Percentiles rank a stretch among this genome's conserved stretches.
Conservation (phyloP, 2,888 invertebrate genomes). For the Reticulitermes lucifugus region DNA sequence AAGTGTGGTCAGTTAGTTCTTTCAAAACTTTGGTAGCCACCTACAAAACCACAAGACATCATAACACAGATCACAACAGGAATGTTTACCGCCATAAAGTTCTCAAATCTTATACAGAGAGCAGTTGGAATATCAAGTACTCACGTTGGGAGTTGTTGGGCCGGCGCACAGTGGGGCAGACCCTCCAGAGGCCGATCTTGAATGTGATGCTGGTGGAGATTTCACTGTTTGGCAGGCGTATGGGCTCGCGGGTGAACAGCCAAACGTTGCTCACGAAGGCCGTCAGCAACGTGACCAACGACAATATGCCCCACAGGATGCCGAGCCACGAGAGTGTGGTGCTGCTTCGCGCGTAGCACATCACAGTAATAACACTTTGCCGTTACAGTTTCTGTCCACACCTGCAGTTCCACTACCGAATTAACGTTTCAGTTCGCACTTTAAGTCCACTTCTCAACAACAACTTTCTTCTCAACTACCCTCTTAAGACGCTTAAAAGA, state of each 20-base stretch:
- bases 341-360: slow-evolving; percentile 51
- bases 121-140: slow-evolving; percentile 55
- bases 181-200: slow-evolving; percentile 66
- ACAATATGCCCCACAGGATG: slow-evolving; percentile 64
- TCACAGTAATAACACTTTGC: slow-evolving; percentile 12
- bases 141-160: slow-evolving; percentile 65
- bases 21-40: too few species aligned
- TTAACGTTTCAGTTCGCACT: too few species aligned
- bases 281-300: slow-evolving; percentile 63
- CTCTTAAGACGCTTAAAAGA: too few species aligned
- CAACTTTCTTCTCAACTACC: too few species aligned
- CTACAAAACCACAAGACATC: too few species aligned
- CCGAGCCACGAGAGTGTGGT: slow-evolving; percentile 63
- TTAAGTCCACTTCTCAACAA: too few species aligned
- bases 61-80: too few species aligned
- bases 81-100: too few species aligned
- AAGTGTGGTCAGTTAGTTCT: too few species aligned
- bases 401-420: background rate
- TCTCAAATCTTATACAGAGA: background rate
- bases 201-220: slow-evolving; percentile 65
- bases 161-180: slow-evolving; percentile 65
- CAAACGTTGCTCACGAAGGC: slow-evolving; percentile 66
- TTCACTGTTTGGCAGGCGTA: slow-evolving; percentile 62
- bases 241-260: slow-evolving; percentile 66
- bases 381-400: background rate